phyloP scores from a whole-genome alignment of 2,113 vertebrate species.

The Picathartes gymnocephalus region DNA sequence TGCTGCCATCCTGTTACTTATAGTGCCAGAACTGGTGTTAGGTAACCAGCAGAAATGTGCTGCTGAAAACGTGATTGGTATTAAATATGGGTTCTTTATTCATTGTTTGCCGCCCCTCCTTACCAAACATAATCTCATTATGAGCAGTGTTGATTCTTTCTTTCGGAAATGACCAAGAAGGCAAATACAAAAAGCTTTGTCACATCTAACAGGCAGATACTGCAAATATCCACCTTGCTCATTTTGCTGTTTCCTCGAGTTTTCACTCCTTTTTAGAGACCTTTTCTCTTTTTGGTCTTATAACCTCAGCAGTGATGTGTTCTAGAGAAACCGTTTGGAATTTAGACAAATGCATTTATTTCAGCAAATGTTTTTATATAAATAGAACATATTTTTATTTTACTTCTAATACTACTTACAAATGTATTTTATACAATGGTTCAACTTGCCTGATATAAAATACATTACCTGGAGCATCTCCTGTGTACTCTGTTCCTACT shows the following conservation, averaged over 20 bases:
- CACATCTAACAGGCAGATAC: not conserved
- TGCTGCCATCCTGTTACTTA: not conserved
- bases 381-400: not conserved
- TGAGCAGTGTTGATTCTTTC: conserved; percentile 4
- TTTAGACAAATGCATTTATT: not conserved
- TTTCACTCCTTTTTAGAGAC: not conserved
- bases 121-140: conserved; percentile 36
- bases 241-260: not conserved
- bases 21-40: not conserved
- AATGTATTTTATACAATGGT: not conserved
- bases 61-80: not conserved
- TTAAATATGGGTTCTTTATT: not conserved
- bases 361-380: not conserved
- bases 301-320: not conserved
- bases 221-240: not conserved
- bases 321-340: not conserved
- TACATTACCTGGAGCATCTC: not conserved
- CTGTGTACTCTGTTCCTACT: conserved; percentile 9
- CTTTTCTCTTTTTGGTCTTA: not conserved
- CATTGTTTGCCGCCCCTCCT: not conserved
- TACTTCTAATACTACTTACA: not conserved
- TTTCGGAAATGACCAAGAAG: not conserved
- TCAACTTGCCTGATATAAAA: not conserved
- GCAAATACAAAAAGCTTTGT: not conserved
- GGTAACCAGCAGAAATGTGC: conserved; percentile 1